phyloP scores from a whole-genome alignment of 2,888 invertebrate genomes.

The Cataglyphis livida region DNA sequence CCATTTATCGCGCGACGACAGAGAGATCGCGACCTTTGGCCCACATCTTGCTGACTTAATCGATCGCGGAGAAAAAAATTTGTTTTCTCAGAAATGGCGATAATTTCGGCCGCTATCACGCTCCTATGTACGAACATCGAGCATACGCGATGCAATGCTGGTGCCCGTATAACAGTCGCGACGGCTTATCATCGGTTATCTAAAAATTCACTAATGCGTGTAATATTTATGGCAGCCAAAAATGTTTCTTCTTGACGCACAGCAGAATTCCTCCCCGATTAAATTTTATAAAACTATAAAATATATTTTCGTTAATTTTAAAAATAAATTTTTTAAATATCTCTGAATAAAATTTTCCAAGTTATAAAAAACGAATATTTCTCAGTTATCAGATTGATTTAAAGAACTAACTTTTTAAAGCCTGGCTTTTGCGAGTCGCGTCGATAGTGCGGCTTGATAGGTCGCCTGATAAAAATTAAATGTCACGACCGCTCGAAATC shows the following conservation, averaged over 20 bases:
- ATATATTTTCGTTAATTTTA: neutral
- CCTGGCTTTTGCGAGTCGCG: neutral
- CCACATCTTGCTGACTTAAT: conserved; percentile 67
- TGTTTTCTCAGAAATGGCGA: conserved; percentile 65
- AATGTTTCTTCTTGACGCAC: neutral
- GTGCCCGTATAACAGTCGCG: conserved; percentile 63
- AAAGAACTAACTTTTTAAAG: neutral
- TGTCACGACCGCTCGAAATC: conserved; percentile 47
- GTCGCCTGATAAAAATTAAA: conserved; percentile 57
- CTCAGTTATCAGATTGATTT: neutral
- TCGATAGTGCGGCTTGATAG: neutral
- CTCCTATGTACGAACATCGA: conserved; percentile 21
- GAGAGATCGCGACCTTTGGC: conserved; percentile 65
- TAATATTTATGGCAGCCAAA: conserved; percentile 19
- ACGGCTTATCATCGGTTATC: conserved; percentile 10
- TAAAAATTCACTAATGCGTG: conserved; percentile 40
- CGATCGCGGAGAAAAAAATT: conserved; percentile 54
- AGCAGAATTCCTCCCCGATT: neutral
- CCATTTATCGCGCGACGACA: conserved; percentile 50
- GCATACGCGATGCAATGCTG: conserved; percentile 54
- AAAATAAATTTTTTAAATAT: neutral
- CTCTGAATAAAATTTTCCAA: neutral
- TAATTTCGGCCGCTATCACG: conserved; percentile 45
- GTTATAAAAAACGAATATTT: neutral
- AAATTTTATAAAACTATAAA: neutral